phyloP scores from a whole-genome alignment of 2,888 invertebrate genomes.

The Conistra vaccinii region DNA sequence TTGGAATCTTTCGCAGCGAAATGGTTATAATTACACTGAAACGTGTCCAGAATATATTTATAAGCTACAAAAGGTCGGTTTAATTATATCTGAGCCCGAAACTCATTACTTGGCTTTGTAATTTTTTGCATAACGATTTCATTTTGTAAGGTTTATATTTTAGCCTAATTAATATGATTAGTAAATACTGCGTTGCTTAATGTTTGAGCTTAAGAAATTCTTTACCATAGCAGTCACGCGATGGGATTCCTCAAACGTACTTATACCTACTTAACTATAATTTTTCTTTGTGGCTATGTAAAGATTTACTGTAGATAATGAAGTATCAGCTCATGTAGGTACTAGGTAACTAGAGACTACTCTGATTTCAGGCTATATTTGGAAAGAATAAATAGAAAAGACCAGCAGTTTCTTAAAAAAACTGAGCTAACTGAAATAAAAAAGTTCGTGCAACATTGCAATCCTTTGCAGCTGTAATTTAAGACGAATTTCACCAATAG shows the following conservation, averaged over 20 bases:
- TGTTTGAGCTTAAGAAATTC: conserved; percentile 35
- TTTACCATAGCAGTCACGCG: conserved; percentile 42
- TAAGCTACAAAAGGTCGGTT: conserved; percentile 49
- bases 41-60: conserved; percentile 51
- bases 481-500: too few species aligned
- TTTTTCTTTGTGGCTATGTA: conserved; percentile 2
- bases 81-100: conserved; percentile 56
- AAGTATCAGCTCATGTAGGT: neutral
- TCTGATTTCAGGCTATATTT: neutral
- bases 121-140: conserved; percentile 56
- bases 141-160: conserved; percentile 33
- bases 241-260: conserved; percentile 10
- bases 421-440: too few species aligned
- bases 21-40: conserved; percentile 28
- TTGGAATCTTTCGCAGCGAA: conserved; percentile 16
- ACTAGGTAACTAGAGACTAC: conserved; percentile 2
- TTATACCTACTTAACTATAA: neutral
- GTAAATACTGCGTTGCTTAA: conserved; percentile 22
- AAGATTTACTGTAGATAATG: neutral
- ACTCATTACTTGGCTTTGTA: conserved; percentile 47
- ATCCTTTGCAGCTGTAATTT: neutral
- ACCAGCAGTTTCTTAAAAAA: neutral
- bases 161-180: conserved; percentile 49
- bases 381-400: neutral
- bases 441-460: neutral